Evolutionary conservation across 64 coral and sea anemone species (phyloP).

Genomic region (Cladopsammia gracilis): DNA sequence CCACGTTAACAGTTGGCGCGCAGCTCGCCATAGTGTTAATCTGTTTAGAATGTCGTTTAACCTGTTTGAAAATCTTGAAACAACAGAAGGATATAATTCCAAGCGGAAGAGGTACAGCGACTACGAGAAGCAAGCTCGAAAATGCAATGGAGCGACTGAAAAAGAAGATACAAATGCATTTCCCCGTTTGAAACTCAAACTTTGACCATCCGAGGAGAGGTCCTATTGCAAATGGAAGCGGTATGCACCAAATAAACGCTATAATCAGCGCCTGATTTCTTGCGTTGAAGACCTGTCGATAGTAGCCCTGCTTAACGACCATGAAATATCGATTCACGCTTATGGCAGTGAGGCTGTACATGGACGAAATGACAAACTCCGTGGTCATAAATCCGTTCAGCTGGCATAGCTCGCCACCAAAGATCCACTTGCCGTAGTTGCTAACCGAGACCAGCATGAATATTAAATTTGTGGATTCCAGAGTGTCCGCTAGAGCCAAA

Average conservation of each 20-base stretch:
- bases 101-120: slow-evolving; percentile 57
- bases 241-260: slow-evolving; percentile 72
- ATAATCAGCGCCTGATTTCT: slow-evolving; percentile 60
- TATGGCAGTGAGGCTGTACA: slow-evolving; percentile 71
- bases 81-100: slow-evolving; percentile 57
- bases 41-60: slow-evolving; percentile 33
- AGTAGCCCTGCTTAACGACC: slow-evolving; percentile 61
- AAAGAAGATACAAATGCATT: slow-evolving; percentile 57
- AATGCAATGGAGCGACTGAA: slow-evolving; percentile 64
- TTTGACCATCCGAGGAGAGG: slow-evolving; percentile 78
- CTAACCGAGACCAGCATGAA: slow-evolving; percentile 72
- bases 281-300: slow-evolving; percentile 68
- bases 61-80: slow-evolving; percentile 75
- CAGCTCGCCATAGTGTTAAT: slow-evolving; percentile 22
- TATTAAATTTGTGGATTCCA: slow-evolving; percentile 70
- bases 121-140: slow-evolving; percentile 21
- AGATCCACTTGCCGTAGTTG: slow-evolving; percentile 64
- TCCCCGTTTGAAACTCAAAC: slow-evolving; percentile 70
- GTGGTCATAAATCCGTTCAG: slow-evolving; percentile 73
- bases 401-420: slow-evolving; percentile 44
- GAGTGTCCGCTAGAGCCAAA: slow-evolving; percentile 68
- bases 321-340: slow-evolving; percentile 79
- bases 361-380: slow-evolving; percentile 75
- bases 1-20: slow-evolving; percentile 56
- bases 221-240: slow-evolving; percentile 69